A percentile compares a stretch with the other conserved stretches of the same genome.
Conservation (phyloP, 1,140 invertebrate genomes). For the Oncopodura yosiiana region DNA sequence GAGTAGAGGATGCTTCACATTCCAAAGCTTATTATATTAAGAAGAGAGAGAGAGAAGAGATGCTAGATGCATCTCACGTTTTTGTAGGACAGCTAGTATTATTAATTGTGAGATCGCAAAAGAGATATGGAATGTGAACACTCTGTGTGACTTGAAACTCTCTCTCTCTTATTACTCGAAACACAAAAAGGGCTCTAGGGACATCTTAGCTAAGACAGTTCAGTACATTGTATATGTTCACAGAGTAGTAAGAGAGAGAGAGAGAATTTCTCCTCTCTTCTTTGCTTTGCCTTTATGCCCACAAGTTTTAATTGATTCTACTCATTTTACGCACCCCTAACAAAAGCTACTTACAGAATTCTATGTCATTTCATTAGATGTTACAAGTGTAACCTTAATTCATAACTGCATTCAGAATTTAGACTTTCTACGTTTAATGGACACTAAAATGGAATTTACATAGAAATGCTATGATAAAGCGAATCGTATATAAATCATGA, state of each 20-base stretch:
- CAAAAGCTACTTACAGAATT: too few relatives aligned
- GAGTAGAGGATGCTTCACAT: slow-evolving; percentile 3
- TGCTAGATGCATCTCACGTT: slow-evolving; percentile 35
- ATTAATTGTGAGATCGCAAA: slow-evolving; percentile 33
- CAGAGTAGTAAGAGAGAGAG: too few relatives aligned
- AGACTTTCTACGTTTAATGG: too few relatives aligned
- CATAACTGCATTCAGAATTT: too few relatives aligned
- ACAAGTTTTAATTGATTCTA: slow-evolving; percentile 33
- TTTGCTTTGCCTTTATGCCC: slow-evolving; percentile 5
- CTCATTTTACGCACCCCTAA: slow-evolving; percentile 18
- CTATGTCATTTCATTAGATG: too few relatives aligned
- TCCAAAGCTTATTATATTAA: slow-evolving; percentile 19
- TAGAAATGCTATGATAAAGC: too few relatives aligned
- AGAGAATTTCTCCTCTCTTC: too few relatives aligned
- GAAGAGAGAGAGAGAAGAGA: slow-evolving; percentile 9
- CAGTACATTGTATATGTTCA: too few relatives aligned
- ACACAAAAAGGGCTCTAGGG: slow-evolving; percentile 33
- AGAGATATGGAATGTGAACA: slow-evolving; percentile 31
- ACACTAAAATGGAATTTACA: too few relatives aligned
- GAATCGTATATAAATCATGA: too few relatives aligned
- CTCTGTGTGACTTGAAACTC: background rate
- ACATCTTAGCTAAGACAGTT: too few relatives aligned
- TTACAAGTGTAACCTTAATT: too few relatives aligned
- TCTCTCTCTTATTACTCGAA: slow-evolving; percentile 27
- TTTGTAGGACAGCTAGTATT: slow-evolving; percentile 33